phyloP scores from a whole-genome alignment of 2,888 invertebrate species.

The Apocheima hispidaria region DNA sequence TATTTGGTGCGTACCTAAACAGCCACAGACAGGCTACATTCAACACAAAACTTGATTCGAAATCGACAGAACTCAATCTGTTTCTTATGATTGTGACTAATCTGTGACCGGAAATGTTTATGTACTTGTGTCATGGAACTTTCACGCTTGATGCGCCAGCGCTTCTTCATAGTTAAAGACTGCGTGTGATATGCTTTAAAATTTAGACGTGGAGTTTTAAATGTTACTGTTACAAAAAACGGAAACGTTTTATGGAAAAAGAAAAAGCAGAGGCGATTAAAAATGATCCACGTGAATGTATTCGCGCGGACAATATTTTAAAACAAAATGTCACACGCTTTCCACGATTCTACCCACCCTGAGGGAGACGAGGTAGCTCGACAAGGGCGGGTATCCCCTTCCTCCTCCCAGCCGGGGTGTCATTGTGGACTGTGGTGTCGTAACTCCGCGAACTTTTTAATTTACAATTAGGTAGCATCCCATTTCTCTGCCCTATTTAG shows the following conservation, averaged over 20 bases:
- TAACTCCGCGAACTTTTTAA: conserved; percentile 86
- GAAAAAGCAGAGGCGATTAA: conserved; percentile 77
- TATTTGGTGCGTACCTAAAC: conserved; percentile 76
- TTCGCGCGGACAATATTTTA: conserved; percentile 85
- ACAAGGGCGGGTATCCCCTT: conserved; percentile 44
- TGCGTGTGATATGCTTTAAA: conserved; percentile 52
- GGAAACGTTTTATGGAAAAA: conserved; percentile 51
- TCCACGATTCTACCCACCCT: conserved; percentile 78
- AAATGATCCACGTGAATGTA: conserved; percentile 84
- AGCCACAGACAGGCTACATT: conserved; percentile 59
- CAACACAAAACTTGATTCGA: conserved; percentile 33
- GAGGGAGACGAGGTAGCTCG: conserved; percentile 41
- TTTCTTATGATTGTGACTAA: conserved; percentile 39
- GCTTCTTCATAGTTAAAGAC: conserved; percentile 68
- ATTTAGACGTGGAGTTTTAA: conserved; percentile 19
- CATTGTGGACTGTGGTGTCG: conserved; percentile 86
- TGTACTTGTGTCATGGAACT: conserved; percentile 64
- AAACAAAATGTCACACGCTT: conserved; percentile 86
- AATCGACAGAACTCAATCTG: conserved; percentile 47
- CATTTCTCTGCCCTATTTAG: conserved; percentile 86
- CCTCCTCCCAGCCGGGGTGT: conserved; percentile 73
- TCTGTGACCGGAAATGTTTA: conserved; percentile 56
- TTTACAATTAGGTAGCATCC: conserved; percentile 87
- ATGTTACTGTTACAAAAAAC: conserved; percentile 26
- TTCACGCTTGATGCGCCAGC: conserved; percentile 75